A percentile compares a stretch with the other conserved stretches of the same genome.
Evolutionary conservation across 1,140 invertebrate genomes (phyloP).

Genomic region (Saxidomus purpurata): DNA sequence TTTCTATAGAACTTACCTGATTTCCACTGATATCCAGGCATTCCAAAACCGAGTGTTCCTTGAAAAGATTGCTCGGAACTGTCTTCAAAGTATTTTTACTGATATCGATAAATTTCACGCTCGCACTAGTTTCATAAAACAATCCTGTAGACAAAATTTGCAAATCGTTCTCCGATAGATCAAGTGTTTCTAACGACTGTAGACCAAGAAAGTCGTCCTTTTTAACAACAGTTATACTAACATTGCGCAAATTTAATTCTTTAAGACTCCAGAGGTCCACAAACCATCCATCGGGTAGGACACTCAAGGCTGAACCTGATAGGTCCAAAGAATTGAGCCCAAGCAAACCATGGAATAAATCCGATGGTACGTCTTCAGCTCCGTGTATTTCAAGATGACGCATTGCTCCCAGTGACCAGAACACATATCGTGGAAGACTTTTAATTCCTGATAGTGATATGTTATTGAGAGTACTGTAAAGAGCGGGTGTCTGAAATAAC

Average conservation of each 20-base stretch:
- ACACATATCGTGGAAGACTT: not conserved
- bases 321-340: constrained; percentile 3
- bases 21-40: constrained; percentile 31
- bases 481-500: not conserved
- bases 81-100: constrained; percentile 32
- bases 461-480: not conserved
- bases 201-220: not conserved
- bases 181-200: not conserved
- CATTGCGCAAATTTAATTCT: not conserved
- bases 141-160: not conserved
- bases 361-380: not conserved
- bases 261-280: not conserved
- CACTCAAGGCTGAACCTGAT: not conserved
- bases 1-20: constrained; percentile 27
- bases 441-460: constrained; percentile 8
- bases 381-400: constrained; percentile 27
- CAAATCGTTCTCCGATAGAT: constrained; percentile 31
- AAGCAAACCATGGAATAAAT: constrained; percentile 11
- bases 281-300: constrained; percentile 8
- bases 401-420: not conserved
- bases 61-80: constrained; percentile 8
- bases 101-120: not conserved
- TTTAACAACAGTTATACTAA: not conserved
- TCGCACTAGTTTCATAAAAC: constrained; percentile 10
- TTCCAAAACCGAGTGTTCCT: not conserved